Base-by-base conservation (phyloP, 1,140 invertebrate species). In the Ganaspis sp. region DNA sequence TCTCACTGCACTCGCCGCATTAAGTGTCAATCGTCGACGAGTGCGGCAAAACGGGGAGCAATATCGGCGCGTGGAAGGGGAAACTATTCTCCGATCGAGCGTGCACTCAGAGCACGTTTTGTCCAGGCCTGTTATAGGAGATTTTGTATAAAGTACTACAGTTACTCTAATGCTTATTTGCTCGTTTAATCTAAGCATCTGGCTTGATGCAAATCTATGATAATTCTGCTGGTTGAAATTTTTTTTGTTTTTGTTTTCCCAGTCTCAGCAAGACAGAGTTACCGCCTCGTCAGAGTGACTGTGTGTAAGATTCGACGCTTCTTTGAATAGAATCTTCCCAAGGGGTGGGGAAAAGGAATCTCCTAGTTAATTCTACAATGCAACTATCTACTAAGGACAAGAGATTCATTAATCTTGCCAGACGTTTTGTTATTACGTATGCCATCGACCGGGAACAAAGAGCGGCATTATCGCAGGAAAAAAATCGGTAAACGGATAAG, bases 351-450 rank as follows among this genome's bases (percentile, higher is more conserved):
- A 77, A 75, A 77, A 74, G 75, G 75, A 73, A 73, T 64, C 21
- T 74, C 72, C 72, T 64, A 69, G 70, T 73, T 77, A 78, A 76
- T 81, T 76, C 74, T 74, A 40, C 76, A 69, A 38, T 64, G 54
- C 58, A 74, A 72, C 34, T 64, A 64, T 73, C 53, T n/a, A n/a
- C 38, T 19, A 53, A 64, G 23, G 45, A 49, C 45, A 19, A 42
- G 37, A 29, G 64, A 69, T 76, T 80, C 78, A 80, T 80, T 80
- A 80, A 80, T 81, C 79, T 74, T 73, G 34, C 58, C 71, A 77
- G 76, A 58, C 38, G 73, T 77, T 81, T 75, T 15, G 76, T 75
- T 81, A 77, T 81, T 81, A 77, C 76, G 38, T 77, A 80, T 80
- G 75, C 70, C 70, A 80, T 77, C 73, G 75, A 72, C 69, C 71